These are phyloP conservation scores for Pocota personata DNA, from an alignment of 2,888 invertebrate species.

Conservation along the genomic window DNA sequence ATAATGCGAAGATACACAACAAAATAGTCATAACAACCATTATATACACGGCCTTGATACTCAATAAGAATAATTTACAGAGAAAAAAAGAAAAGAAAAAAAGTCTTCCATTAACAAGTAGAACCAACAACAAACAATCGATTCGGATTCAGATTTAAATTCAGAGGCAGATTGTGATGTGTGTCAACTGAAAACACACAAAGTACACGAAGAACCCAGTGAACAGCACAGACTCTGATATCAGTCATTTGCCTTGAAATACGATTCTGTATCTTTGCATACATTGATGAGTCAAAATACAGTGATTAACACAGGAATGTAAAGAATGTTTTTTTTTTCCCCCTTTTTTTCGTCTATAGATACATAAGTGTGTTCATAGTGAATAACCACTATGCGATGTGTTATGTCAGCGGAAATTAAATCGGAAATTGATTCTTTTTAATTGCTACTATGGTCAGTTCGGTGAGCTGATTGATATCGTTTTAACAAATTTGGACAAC, in stretches of 20 bases:
- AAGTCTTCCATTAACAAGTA: conserved; percentile 10
- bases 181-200: conserved; percentile 21
- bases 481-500: neutral
- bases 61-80: conserved; percentile 36
- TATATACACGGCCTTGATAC: conserved; percentile 55
- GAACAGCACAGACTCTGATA: conserved; percentile 13
- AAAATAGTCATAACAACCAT: conserved; percentile 21
- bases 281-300: conserved; percentile 49
- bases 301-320: conserved; percentile 63
- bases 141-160: conserved; percentile 3
- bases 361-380: neutral
- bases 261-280: conserved; percentile 12
- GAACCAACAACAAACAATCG: conserved; percentile 15
- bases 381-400: neutral
- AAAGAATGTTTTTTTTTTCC: conserved; percentile 25
- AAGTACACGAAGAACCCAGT: neutral
- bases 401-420: conserved; percentile 29
- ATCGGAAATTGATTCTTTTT: conserved; percentile 39
- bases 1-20: neutral
- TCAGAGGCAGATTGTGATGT: neutral
- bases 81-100: neutral
- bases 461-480: neutral
- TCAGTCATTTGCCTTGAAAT: conserved; percentile 20
- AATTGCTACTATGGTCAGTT: neutral
- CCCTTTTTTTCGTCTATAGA: neutral